Conservation (phyloP, 2,888 invertebrate genomes). For the Drosophila leonis region DNA sequence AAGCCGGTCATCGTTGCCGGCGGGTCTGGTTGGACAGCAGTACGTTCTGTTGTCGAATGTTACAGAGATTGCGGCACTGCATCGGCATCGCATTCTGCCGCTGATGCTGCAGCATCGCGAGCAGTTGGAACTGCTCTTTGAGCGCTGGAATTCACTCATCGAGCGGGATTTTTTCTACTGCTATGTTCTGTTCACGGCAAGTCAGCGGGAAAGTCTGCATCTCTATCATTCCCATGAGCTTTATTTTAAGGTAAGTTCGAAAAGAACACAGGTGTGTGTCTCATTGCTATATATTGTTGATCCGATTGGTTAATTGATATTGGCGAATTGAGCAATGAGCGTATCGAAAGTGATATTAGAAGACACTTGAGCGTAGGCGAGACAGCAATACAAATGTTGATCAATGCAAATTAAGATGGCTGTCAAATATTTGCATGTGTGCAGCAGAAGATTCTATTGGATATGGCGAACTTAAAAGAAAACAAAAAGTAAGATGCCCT, state of each 20-base stretch:
- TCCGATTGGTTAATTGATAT: not conserved
- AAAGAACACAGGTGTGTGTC: not conserved
- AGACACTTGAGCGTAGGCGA: not conserved
- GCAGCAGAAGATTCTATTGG: too few species aligned
- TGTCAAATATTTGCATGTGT: too few species aligned
- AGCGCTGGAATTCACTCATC: conserved; percentile 35
- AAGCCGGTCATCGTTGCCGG: conserved; percentile 9
- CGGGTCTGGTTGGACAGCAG: conserved; percentile 23
- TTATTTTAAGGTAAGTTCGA: conserved; percentile 44
- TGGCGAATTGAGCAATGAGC: not conserved
- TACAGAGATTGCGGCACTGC: conserved; percentile 37
- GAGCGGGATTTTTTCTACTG: conserved; percentile 40
- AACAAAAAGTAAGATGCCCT: not conserved
- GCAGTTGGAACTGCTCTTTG: conserved; percentile 36
- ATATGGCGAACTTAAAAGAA: too few species aligned
- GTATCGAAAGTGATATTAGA: not conserved
- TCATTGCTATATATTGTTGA: not conserved
- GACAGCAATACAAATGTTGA: too few species aligned
- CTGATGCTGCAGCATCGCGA: conserved; percentile 41
- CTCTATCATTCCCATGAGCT: conserved; percentile 33
- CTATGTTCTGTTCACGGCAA: conserved; percentile 39
- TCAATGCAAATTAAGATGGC: too few species aligned
- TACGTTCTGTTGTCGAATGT: conserved; percentile 38
- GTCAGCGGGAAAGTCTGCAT: conserved; percentile 31
- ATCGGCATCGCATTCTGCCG: conserved; percentile 39